Base-by-base conservation (phyloP, 2,888 invertebrate genomes). In the Hemistola chrysoprasaria region DNA sequence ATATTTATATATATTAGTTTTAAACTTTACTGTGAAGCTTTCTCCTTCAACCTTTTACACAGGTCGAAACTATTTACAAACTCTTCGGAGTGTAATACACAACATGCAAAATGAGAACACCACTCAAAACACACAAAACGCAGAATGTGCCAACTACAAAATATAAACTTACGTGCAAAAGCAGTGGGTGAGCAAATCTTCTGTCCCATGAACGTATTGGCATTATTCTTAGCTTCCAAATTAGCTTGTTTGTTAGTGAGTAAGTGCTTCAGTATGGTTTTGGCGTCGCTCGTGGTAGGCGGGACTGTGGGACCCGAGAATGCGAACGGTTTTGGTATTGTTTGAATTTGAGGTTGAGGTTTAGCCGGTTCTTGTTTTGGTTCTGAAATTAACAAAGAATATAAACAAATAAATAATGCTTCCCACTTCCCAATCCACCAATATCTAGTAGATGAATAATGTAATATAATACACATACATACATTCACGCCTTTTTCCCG, bases 161-260 rank as follows among this genome's bases (percentile, higher is more conserved):
- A n/a, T 11, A 38, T 49, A 33, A 11, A 73, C 77, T 65, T 63
- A 85, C 84, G 69, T 21, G 58, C 53, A 52, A 80, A 77, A 1
- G 73, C 62, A 11, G 71, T 62, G 1, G 87, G 87, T 1, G 83
- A 75, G 53, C 88, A 87, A 49, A 88, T 84, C 35, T 72, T 77
- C 47, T 84, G 86, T 39, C 84, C 86, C 80, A 86, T 79, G 31
- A 87, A 88, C 0, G 65, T 67, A 40, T 75, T 84, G 0, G 56
- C 54, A 16, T 72, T 71, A 23, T 58, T 76, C 37, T 56, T 69
- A 52, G 29, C 46, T 35, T 37, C 59, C 50, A 33, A 31, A 11
- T 52, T 65, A 0, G 66, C 59, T 50, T 76, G 75, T 16, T 49
- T 50, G 40, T 77, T 77, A 20, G 56, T 78, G 42, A 77, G 47